Evolutionary conservation across 1,140 invertebrate species (phyloP).

Genomic region (Achatina immaculata): DNA sequence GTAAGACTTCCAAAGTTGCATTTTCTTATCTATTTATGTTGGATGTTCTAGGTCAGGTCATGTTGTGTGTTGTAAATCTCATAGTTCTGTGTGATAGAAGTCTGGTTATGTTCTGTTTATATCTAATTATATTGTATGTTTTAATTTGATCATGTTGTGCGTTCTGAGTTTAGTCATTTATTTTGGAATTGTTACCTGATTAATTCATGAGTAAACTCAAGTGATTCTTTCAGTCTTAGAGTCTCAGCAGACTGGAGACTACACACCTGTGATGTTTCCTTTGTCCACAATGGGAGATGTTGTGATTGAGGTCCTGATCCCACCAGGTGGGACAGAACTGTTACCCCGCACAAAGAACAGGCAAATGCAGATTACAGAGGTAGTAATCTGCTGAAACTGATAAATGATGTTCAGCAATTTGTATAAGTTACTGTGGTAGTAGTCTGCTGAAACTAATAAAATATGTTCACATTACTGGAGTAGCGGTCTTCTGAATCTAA

Average conservation of each 20-base stretch:
- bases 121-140: too few species aligned
- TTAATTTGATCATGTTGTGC: too few species aligned
- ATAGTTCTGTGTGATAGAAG: too few species aligned
- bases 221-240: slow-evolving; percentile 7
- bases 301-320: slow-evolving; percentile 29
- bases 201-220: too few species aligned
- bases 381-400: not conserved
- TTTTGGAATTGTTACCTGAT: too few species aligned
- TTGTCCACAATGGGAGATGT: slow-evolving; percentile 30
- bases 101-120: too few species aligned
- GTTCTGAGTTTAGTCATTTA: too few species aligned
- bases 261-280: slow-evolving; percentile 14
- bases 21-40: too few species aligned
- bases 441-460: not conserved
- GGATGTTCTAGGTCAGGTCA: too few species aligned
- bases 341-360: not conserved
- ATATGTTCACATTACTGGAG: not conserved
- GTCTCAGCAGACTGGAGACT: slow-evolving; percentile 29
- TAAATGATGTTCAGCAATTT: not conserved
- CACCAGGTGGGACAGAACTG: slow-evolving; percentile 9
- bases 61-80: too few species aligned
- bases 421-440: not conserved
- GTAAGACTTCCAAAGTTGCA: too few species aligned
- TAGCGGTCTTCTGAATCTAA: too few species aligned
- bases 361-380: not conserved